Base-by-base conservation (phyloP, 2,888 invertebrate species). In the Stegophylla sp. region DNA sequence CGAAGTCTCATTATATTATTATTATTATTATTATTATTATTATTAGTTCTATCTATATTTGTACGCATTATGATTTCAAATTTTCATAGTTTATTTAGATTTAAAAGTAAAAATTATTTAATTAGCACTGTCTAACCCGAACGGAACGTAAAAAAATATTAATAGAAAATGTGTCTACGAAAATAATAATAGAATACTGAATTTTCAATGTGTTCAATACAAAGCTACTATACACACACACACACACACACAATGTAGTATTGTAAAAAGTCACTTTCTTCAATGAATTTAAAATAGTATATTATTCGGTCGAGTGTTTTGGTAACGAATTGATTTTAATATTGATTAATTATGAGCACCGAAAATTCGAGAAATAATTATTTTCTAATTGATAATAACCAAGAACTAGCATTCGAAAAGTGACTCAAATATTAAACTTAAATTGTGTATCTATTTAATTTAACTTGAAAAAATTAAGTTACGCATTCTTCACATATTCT, bases 91-190 rank as follows among this genome's bases (percentile, higher is more conserved):
- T 74, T 61, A 61, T 26, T 45, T 15, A 43, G 13, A 63, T 61
- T 28, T 61, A 74, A 74, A 28, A 74, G 61, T 74, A 74, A 74
- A 74, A 74, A n/a, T n/a, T 74, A 28, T 48, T 69, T 69, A 48
- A 69, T 69, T 45, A 69, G 23, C 17, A 9, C 26, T 48, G 28
- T 17, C 61, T 61, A 34, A n/a, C n/a, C n/a, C 7, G 45, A 28
- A 28, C 61, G 34, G 28, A 17, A 17, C 17, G 1, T 26, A 28
- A 61, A n/a, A n/a, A n/a, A 61, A 51, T 17, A 69, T 26, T 45
- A 45, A 61, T 63, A 72, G 59, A 56, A 72, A 45, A 59, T 74
- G 13, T 17, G 43, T 26, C 61, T 26, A 45, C 28, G 23, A 61
- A 59, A n/a, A n/a, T n/a, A n/a, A 74, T 74, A 59, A 74, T 61